Evolutionary conservation across 1,140 invertebrate genomes (phyloP), one percentile per base, ranked within the genome.

Genomic region (Drosophila erecta): DNA sequence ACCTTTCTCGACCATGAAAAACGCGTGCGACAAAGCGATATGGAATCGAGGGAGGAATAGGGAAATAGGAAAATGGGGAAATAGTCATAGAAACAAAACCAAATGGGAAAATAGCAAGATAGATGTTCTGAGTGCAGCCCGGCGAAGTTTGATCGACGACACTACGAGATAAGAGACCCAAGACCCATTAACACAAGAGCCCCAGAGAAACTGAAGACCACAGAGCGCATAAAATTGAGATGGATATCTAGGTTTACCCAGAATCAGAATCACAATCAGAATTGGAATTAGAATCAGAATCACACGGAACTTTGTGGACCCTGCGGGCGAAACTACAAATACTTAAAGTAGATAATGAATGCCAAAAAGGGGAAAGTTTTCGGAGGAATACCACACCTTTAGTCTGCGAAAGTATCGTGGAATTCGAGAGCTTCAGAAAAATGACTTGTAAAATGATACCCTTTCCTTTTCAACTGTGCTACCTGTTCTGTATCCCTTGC

Each of bases 131-230:
- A 35, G 40, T 40, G 53, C 11, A 38, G 12, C 57, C 65, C 56
- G 67, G 46, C 50, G 46, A 64, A 65, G 67, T 85, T 75, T 78
- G 83, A 86, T 78, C 73, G 81, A 71, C 81, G 69, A 81, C 69
- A 65, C 49, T n/a, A 14, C 10, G 33, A 46, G 55, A 86, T 81
- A 80, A 86, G 69, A 55, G 24, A 7, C 30, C 1, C 30, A 30
- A 30, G 30, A 30, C 8, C 15, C 50, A 40, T 70, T 47, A 76
- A 75, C 74, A 62, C 35, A 40, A 20, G 24, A 62, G 30, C 49
- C 33, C 51, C 5, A n/a, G 10, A 27, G 27, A 50, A 55, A 35
- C 24, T 35, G 40, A 37, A 44, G 43, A 59, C 67, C 15, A 37
- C 22, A 17, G 37, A 22, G 64, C 20, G 47, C 50, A 50, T 10